Conservation (phyloP, 2,888 invertebrate species). For the Steinernema carpocapsae region DNA sequence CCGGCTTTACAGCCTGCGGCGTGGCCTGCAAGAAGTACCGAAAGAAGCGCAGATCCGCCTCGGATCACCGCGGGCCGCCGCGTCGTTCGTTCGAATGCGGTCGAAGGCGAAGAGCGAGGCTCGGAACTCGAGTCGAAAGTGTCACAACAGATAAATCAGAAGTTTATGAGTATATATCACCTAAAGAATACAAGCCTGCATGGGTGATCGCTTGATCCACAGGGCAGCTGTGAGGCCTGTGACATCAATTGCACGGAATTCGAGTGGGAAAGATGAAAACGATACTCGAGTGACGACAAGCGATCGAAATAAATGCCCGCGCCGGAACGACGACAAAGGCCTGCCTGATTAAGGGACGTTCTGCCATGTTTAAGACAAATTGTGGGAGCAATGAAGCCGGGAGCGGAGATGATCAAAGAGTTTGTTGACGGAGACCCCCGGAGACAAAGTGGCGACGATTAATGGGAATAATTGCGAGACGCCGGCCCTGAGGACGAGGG, state of each 20-base stretch:
- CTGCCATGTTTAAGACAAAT: neutral
- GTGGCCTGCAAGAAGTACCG: conserved; percentile 15
- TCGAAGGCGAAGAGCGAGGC: neutral
- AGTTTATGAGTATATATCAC: conserved; percentile 2
- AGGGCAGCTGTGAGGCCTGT: conserved; percentile 7
- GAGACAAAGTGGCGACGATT: neutral
- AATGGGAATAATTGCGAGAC: too few species aligned
- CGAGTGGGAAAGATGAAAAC: neutral
- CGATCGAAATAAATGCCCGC: too few species aligned
- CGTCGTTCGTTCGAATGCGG: neutral
- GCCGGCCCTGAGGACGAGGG: too few species aligned
- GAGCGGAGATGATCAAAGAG: neutral
- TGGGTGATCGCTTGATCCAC: neutral
- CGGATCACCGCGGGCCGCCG: conserved; percentile 10
- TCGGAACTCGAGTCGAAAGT: neutral
- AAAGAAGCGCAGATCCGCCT: too few species aligned
- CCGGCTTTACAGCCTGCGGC: conserved; percentile 20
- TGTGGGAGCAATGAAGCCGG: neutral
- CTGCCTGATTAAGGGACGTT: conserved; percentile 1
- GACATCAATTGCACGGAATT: neutral
- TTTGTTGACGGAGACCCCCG: neutral
- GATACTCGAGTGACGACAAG: neutral
- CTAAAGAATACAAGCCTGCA: conserved; percentile 8
- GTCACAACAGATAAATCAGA: conserved; percentile 22
- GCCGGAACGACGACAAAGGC: neutral